Base-by-base conservation (phyloP, 2,113 vertebrate species). In the Tichodroma muraria region DNA sequence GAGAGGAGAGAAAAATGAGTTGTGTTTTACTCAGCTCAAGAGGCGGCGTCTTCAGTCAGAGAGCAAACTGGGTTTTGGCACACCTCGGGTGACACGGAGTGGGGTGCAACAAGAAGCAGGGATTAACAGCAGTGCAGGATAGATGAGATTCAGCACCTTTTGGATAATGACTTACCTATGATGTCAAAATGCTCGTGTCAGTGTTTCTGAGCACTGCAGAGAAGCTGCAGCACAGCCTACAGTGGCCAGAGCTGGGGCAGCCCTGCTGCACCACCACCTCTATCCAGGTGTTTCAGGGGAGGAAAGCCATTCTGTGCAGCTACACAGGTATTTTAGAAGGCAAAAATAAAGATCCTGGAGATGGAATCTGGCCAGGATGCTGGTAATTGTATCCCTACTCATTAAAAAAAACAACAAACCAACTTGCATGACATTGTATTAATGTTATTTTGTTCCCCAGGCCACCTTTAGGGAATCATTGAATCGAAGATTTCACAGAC, bases 21-120 rank as follows among this genome's bases (percentile, higher is more conserved):
- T 8, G 17, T 52, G 49, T 70, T 91, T 80, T 21, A 59, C 23
- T 50, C 24, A 37, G 54, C 19, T 69, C 15, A 23, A 71, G 38
- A 64, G 31, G 63, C 0, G 5, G 24, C 2, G 4, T 23, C 23
- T 49, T 24, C 10, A 4, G n/a, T 9, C 40, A 14, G 0, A 27
- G 42, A 75, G 23, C 11, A 49, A 21, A 15, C 7, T 15, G 37
- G 42, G 35, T 10, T 89, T 79, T 27, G 61, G 68, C 59, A 83
- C n/a, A 12, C 9, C 31, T n/a, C 38, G 68, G 45, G 6, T 59
- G 73, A 11, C 9, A 19, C 3, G 3, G 65, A 61, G 38, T 0
- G 1, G 17, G 38, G 63, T 38, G 18, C 49, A 66, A 40, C 6
- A 44, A 44, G 61, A 44, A 65, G 69, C 1, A 56, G 23, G 37